Evolutionary conservation across 2,888 invertebrate genomes (phyloP).

Genomic region (Cryptosula pallasiana): DNA sequence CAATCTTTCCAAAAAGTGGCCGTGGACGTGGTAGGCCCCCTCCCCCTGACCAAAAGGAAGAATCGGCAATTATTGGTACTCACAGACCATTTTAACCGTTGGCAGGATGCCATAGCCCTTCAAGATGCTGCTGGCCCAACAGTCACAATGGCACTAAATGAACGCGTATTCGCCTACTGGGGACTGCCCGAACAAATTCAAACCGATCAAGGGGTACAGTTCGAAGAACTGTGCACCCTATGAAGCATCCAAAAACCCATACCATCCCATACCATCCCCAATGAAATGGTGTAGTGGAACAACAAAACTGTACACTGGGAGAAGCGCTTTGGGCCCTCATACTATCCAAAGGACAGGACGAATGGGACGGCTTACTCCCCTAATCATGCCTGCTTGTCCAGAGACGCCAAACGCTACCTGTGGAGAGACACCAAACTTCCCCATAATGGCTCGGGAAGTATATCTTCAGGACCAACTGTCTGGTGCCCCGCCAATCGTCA

Average conservation of each 20-base stretch:
- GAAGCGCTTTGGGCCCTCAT: background rate
- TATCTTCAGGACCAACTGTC: background rate
- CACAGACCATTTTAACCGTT: background rate
- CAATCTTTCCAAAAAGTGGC: background rate
- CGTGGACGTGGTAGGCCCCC: background rate
- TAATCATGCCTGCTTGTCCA: background rate
- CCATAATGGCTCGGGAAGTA: background rate
- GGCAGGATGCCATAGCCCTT: background rate
- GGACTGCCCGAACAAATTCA: background rate
- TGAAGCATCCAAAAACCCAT: background rate
- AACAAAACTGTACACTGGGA: background rate
- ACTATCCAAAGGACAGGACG: background rate
- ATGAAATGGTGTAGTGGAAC: background rate
- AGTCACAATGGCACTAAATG: background rate
- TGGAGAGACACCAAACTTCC: background rate
- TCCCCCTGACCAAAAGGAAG: background rate
- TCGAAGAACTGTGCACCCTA: background rate
- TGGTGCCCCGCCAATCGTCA: background rate
- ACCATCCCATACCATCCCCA: constrained; percentile 3
- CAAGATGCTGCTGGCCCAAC: background rate
- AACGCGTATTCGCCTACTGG: background rate
- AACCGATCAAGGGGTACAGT: background rate
- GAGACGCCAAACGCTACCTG: background rate
- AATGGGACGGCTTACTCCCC: background rate
- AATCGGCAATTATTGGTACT: background rate